Percentiles rank a stretch among this genome's conserved stretches.
Evolutionary conservation across 2,797 vertebrate genomes (phyloP).

Genomic region (Enteromius radiatus): DNA sequence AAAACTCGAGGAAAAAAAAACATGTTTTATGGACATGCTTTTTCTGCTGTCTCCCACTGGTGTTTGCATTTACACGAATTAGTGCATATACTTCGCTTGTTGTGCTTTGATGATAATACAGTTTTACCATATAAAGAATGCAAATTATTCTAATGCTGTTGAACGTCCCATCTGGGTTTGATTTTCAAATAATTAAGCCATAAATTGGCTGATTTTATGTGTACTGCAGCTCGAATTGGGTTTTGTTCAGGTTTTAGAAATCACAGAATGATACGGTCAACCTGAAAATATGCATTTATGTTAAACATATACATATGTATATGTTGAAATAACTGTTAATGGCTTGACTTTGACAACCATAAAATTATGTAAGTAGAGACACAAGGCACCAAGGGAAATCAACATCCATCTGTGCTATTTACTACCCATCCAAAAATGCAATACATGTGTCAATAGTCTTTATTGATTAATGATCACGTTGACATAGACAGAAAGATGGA

Average conservation of each 20-base stretch:
- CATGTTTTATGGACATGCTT: background rate
- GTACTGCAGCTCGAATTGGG: background rate
- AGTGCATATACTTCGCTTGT: background rate
- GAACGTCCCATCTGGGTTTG: background rate
- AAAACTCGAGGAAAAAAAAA: background rate
- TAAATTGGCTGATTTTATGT: background rate
- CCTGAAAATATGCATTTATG: background rate
- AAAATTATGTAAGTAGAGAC: conserved; percentile 42
- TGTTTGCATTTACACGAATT: background rate
- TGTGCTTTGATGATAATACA: background rate
- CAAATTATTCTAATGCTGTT: background rate
- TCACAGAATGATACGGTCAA: background rate
- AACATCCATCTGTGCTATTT: conserved; percentile 36
- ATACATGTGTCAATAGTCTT: conserved; percentile 50
- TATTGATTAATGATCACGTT: conserved; percentile 48
- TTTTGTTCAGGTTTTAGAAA: background rate
- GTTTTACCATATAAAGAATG: background rate
- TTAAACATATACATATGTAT: background rate
- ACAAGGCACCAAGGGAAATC: conserved; percentile 9
- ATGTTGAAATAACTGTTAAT: background rate
- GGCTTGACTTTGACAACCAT: background rate
- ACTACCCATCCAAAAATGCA: conserved; percentile 34
- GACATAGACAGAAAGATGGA: conserved; percentile 53
- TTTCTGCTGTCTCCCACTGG: background rate
- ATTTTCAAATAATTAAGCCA: background rate